These are phyloP conservation scores for Chanos chanos DNA, from an alignment of 2,797 vertebrate genomes.

Conservation along the genomic window DNA sequence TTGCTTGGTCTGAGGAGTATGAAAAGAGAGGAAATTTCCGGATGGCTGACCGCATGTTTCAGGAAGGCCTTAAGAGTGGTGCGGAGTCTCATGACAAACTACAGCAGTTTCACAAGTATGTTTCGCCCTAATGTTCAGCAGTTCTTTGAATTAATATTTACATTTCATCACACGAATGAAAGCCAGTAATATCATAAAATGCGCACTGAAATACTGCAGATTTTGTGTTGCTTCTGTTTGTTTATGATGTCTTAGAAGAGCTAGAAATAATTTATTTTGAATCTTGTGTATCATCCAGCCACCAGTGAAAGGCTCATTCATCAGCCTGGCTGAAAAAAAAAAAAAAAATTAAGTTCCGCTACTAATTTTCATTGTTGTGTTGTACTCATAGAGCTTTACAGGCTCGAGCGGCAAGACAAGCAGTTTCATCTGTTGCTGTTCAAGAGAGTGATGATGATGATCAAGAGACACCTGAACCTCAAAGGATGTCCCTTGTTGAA, in stretches of 20 bases:
- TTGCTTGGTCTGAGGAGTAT: conserved; percentile 90
- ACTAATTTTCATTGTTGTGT: too few relatives aligned
- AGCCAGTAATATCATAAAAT: too few relatives aligned
- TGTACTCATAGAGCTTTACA: conserved; percentile 80
- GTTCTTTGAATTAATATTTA: background rate
- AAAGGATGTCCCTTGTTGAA: conserved; percentile 78
- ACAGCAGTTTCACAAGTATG: conserved; percentile 85
- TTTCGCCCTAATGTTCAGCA: too few relatives aligned
- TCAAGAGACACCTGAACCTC: conserved; percentile 57
- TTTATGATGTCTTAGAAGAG: too few relatives aligned
- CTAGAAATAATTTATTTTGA: too few relatives aligned
- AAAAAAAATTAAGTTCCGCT: too few relatives aligned
- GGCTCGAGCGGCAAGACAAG: conserved; percentile 85
- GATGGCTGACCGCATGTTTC: conserved; percentile 86
- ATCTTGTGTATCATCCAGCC: too few relatives aligned
- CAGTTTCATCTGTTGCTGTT: conserved; percentile 72
- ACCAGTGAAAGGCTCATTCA: too few relatives aligned
- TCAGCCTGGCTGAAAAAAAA: too few relatives aligned
- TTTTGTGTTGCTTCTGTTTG: too few relatives aligned
- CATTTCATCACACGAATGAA: background rate
- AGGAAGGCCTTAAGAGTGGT: conserved; percentile 79
- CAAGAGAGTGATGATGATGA: conserved; percentile 47
- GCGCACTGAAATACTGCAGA: too few relatives aligned
- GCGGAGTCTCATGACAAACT: conserved; percentile 87
- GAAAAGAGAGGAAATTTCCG: conserved; percentile 83